Evolutionary conservation across 2,888 invertebrate genomes (phyloP).

Genomic region (Cantharis rufa): DNA sequence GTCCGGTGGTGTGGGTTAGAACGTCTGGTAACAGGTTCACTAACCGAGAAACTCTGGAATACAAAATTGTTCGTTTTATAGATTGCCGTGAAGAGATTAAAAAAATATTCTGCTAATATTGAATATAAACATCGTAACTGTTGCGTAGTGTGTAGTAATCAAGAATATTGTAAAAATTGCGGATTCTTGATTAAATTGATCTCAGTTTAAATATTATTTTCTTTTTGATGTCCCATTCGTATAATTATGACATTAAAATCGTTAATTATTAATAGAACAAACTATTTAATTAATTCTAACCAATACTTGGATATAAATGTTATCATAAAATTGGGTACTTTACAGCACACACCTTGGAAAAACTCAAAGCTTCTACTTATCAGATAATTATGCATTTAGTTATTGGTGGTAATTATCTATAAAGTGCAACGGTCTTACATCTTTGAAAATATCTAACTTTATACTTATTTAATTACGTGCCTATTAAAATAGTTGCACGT

Average conservation of each 20-base stretch:
- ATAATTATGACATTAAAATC: not conserved
- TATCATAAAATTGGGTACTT: not conserved
- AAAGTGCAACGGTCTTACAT: conserved; percentile 25
- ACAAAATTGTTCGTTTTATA: too few species aligned
- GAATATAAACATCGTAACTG: not conserved
- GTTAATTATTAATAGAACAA: not conserved
- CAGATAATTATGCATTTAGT: conserved; percentile 5
- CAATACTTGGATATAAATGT: not conserved
- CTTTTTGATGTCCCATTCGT: not conserved
- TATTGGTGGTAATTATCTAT: conserved; percentile 12
- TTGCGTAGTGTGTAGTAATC: not conserved
- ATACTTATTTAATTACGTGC: conserved; percentile 20
- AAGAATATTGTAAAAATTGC: not conserved
- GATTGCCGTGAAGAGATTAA: too few species aligned
- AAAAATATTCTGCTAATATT: not conserved
- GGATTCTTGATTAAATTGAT: not conserved
- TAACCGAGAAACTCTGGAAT: not conserved
- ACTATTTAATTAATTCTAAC: not conserved
- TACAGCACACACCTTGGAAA: not conserved
- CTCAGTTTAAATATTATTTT: not conserved
- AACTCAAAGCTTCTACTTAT: not conserved
- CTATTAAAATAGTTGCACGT: conserved; percentile 22
- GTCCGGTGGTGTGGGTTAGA: not conserved
- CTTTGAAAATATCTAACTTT: conserved; percentile 20
- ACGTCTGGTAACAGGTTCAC: not conserved